Conservation (phyloP, 2,797 vertebrate genomes). For the Crocodylus rhombifer region DNA sequence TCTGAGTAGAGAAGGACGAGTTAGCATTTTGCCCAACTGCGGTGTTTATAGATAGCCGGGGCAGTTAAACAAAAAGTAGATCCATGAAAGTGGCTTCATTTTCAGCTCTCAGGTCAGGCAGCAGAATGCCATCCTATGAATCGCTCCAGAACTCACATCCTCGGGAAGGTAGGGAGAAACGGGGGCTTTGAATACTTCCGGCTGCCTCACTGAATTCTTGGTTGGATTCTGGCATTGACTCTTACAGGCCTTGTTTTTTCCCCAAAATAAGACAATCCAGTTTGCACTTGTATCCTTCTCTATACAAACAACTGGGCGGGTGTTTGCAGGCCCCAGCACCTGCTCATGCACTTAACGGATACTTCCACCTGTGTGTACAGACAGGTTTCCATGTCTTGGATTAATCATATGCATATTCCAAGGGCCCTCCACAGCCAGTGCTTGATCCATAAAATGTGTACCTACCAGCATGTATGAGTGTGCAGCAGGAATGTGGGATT, state of each 20-base stretch:
- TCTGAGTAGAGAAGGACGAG: neutral
- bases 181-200: neutral
- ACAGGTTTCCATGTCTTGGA: neutral
- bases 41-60: neutral
- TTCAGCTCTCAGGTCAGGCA: neutral
- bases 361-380: neutral
- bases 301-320: neutral
- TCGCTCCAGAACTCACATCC: neutral
- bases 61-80: neutral
- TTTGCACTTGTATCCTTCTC: neutral
- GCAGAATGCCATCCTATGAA: neutral
- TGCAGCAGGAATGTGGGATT: neutral
- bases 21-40: conserved; percentile 7
- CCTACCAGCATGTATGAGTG: neutral
- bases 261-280: neutral
- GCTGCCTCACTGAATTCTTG: neutral
- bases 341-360: neutral
- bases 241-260: neutral
- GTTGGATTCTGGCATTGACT: neutral
- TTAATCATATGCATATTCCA: neutral
- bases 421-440: neutral
- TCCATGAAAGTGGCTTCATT: neutral
- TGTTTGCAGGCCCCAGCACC: neutral
- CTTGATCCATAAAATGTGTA: neutral
- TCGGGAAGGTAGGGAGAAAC: accelerated